phyloP scores from a whole-genome alignment of 2,888 invertebrate species.

The Amaurobius ferox region DNA sequence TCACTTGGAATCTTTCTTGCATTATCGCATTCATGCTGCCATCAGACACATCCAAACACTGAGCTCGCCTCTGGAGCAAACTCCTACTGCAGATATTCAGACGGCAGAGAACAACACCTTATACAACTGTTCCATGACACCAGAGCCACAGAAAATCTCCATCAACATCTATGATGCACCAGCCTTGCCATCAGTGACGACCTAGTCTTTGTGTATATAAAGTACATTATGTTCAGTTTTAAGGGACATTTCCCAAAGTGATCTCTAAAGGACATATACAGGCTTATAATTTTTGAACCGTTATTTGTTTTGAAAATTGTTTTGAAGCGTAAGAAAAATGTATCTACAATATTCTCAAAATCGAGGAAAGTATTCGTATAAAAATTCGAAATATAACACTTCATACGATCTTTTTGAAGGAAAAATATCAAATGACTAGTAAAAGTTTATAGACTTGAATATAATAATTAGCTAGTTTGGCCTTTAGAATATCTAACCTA shows the following conservation, averaged over 20 bases:
- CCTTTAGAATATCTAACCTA: too few relatives aligned
- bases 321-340: not conserved
- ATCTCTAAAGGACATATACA: not conserved
- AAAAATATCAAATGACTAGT: too few relatives aligned
- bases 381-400: too few relatives aligned
- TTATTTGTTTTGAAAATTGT: not conserved
- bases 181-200: conserved; percentile 39
- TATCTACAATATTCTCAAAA: not conserved
- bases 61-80: conserved; percentile 34
- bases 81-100: not conserved
- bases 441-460: too few relatives aligned
- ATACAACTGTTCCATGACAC: conserved; percentile 40
- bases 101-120: not conserved
- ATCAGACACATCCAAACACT: conserved; percentile 75
- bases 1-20: conserved; percentile 90
- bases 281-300: not conserved
- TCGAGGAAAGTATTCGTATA: too few relatives aligned
- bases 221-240: not conserved
- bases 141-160: conserved; percentile 22
- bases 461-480: too few relatives aligned
- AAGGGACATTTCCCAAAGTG: not conserved
- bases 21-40: conserved; percentile 91
- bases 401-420: too few relatives aligned
- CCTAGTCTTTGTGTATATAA: conserved; percentile 20
- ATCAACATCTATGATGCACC: conserved; percentile 47